Evolutionary conservation across 2,797 vertebrate species (phyloP), one percentile per base, ranked within the genome.

Genomic region (Gymnoscopelus microlampas): DNA sequence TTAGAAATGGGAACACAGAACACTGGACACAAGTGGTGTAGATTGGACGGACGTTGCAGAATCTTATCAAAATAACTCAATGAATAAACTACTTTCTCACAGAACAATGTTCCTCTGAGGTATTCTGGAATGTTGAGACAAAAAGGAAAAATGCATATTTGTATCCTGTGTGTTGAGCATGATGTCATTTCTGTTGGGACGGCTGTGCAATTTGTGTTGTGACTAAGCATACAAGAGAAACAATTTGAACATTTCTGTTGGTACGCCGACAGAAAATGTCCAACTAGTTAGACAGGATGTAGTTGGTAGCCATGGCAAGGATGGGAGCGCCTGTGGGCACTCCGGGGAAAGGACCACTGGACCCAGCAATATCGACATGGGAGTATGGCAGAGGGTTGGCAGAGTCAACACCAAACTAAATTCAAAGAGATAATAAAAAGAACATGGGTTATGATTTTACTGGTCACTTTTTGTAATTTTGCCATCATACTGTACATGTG

Each of bases 321-420:
- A 95, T 88, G n/a, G 94, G 94, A 0, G 94, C 90, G 57, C 94
- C 94, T 0, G 94, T 95, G 8, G 94, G 94, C 50, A 95, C 86
- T 3, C 94, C 94, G 0, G 94, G 94, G 86, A 94, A 95, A 24
- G 94, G 94, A 50, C 94, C 94, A 2, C 92, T 94, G 66, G 94
- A 95, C 47, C 94, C 94, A 1, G 94, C 94, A 3, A 95, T 95
- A 83, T 95, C 94, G 1, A 95, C 67, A 75, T 95, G 94, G 69
- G 94, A 95, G 80, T 93, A 95, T 0, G 90, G 89, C 76, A 95
- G 88, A 68, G 94, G 92, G 0, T 56, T 44, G 1, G 47, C 59
- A 0, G 94, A 95, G 66, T 95, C 93, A 72, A 94, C 83, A 1
- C 94, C 94, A 5, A 91, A 81, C 94, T 95, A 51, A 50, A 58